These are phyloP conservation scores for Pogonus chalceus DNA, from an alignment of 1,140 invertebrate species.

Conservation along the genomic window DNA sequence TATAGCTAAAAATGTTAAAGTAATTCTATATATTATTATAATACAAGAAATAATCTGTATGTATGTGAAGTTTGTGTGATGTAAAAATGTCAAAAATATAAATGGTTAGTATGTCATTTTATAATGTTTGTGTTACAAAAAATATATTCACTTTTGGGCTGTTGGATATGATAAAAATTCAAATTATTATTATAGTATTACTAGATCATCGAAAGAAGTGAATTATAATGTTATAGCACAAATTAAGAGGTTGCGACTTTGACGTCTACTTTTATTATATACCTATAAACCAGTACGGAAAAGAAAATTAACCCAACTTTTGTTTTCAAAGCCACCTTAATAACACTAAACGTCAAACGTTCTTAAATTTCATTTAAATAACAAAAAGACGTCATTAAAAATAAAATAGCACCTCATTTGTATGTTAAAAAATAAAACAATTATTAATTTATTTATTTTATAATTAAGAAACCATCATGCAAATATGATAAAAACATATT, in stretches of 20 bases:
- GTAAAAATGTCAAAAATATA: conserved; percentile 20
- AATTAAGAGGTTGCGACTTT: too few relatives aligned
- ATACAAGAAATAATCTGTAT: conserved; percentile 16
- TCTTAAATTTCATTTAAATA: too few relatives aligned
- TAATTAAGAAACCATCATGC: too few relatives aligned
- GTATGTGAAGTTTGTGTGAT: conserved; percentile 27
- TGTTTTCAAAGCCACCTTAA: too few relatives aligned
- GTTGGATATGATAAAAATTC: conserved; percentile 16
- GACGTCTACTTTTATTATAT: too few relatives aligned
- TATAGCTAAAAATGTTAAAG: conserved; percentile 29
- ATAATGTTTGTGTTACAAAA: conserved; percentile 19
- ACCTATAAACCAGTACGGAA: too few relatives aligned
- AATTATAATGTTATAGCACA: not conserved
- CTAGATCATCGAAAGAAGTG: not conserved
- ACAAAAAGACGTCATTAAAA: too few relatives aligned
- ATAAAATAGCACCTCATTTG: too few relatives aligned
- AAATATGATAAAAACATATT: not conserved
- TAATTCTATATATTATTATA: conserved; percentile 28
- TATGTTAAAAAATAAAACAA: too few relatives aligned
- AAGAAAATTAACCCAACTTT: too few relatives aligned
- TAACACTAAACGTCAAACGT: too few relatives aligned
- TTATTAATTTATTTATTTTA: too few relatives aligned
- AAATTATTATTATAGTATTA: conserved; percentile 3
- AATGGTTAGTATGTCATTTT: conserved; percentile 24
- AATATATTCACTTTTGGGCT: conserved; percentile 21